Base-by-base conservation (phyloP, 2,888 invertebrate species). In the Serrognathus titanus region DNA sequence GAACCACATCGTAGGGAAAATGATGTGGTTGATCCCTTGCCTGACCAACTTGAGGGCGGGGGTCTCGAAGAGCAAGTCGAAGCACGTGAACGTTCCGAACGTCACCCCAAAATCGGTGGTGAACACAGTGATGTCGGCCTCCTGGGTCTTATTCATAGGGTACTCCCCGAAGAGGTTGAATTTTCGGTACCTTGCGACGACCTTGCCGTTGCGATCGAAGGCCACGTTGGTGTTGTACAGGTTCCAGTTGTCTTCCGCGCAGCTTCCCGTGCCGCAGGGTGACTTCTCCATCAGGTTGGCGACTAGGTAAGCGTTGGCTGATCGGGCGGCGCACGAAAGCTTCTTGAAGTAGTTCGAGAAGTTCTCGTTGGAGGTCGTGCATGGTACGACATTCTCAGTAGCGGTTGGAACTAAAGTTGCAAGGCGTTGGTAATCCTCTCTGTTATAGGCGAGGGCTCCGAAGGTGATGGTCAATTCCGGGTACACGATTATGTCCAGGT, bases 81-180 rank as follows among this genome's bases (percentile, higher is more conserved):
- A 94, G 74, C 94, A 94, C 47, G 87, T 86, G 71, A 90, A 88
- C 63, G 88, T 84, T 0, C 92, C 93, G 70, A 93, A 92, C 8
- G 81, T 85, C 0, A 89, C 87, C n/a, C 87, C 87, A 68, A 92
- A 92, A 73, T 92, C 91, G 0, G 91, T 89, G 2, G 74, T 75
- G 67, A 93, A 91, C 5, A 81, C 74, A 0, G 84, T 81, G 1
- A 83, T 64, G 48, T 88, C 86, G 0, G 84, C 79, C 0, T 74
- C 72, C 2, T 78, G 73, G 0, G 85, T 77, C 36, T 71, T 75
- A 61, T 85, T 81, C 35, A 68, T 60, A 2, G 52, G 54, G 6
- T 50, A 51, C 60, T 77, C 76, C 0, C 72, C 72, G 56, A 73
- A 76, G 6, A 74, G 63, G 58, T 75, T 72, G 55, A 63, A 71